Conservation (phyloP, 92 coral and sea anemone species). For the Epizoanthus fatuus region DNA sequence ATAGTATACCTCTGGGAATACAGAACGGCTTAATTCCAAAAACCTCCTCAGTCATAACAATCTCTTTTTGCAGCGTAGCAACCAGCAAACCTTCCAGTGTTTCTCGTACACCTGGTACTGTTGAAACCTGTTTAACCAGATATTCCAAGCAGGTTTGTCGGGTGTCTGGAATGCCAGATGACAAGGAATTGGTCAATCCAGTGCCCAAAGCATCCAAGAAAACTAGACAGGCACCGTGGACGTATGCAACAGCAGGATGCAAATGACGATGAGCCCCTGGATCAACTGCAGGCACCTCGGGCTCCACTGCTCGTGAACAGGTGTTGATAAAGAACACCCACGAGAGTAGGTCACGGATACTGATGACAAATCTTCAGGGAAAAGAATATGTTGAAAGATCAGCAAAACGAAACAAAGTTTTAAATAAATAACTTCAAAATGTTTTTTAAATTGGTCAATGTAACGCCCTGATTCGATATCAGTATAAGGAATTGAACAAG, state of each 20-base stretch:
- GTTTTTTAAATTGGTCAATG: no score
- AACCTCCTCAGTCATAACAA: slow-evolving; percentile 44
- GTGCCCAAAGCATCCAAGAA: slow-evolving; percentile 95
- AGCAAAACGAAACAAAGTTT: not conserved
- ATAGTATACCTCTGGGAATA: slow-evolving; percentile 70
- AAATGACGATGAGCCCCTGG: slow-evolving; percentile 37
- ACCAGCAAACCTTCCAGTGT: not conserved
- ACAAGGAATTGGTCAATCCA: slow-evolving; percentile 65
- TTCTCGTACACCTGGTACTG: slow-evolving; percentile 11
- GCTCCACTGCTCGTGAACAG: slow-evolving; percentile 54
- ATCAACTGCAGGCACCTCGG: not conserved
- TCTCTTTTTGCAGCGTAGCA: slow-evolving; percentile 15
- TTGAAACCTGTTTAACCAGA: slow-evolving; percentile 69
- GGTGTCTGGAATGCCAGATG: slow-evolving; percentile 58
- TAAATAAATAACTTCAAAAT: not conserved
- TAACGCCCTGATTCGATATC: no score
- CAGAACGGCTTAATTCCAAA: slow-evolving; percentile 88
- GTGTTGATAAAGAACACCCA: slow-evolving; percentile 96
- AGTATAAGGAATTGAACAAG: no score
- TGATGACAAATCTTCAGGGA: slow-evolving; percentile 71
- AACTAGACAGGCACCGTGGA: slow-evolving; percentile 97
- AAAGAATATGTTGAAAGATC: not conserved
- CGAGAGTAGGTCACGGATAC: slow-evolving; percentile 91
- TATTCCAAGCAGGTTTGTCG: slow-evolving; percentile 80
- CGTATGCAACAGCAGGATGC: slow-evolving; percentile 78